Percentiles rank a stretch among this genome's conserved stretches.
phyloP scores from a whole-genome alignment of 2,888 invertebrate species.

The Heteromyza rotundicornis region DNA sequence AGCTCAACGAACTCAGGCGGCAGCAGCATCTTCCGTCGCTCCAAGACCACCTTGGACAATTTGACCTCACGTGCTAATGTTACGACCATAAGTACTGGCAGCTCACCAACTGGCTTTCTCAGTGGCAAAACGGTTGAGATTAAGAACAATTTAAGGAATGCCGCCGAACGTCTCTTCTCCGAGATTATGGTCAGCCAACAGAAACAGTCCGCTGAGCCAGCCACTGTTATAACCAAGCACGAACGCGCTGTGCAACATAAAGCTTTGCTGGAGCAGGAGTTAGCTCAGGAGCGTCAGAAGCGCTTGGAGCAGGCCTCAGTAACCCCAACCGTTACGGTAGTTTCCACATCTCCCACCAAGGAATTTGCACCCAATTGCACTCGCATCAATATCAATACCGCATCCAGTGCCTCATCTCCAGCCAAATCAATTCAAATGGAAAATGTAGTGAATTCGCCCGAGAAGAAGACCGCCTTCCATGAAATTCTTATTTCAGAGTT shows the following conservation, averaged over 20 bases:
- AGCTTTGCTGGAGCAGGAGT: slow-evolving; percentile 44
- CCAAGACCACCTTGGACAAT: slow-evolving; percentile 57
- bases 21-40: slow-evolving; percentile 51
- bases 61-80: slow-evolving; percentile 38
- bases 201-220: slow-evolving; percentile 37
- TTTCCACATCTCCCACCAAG: slow-evolving; percentile 9
- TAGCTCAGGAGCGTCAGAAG: slow-evolving; percentile 33
- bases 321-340: slow-evolving; percentile 3
- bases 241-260: slow-evolving; percentile 52
- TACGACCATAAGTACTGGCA: slow-evolving; percentile 30
- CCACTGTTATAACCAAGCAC: slow-evolving; percentile 54
- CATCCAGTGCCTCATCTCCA: slow-evolving; percentile 6
- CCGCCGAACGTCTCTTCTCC: slow-evolving; percentile 60
- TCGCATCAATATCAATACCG: slow-evolving; percentile 41
- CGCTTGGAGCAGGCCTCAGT: slow-evolving; percentile 17
- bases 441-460: slow-evolving; percentile 46
- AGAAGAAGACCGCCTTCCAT: slow-evolving; percentile 64
- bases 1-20: slow-evolving; percentile 4
- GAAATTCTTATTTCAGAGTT: slow-evolving; percentile 75
- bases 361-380: slow-evolving; percentile 47
- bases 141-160: slow-evolving; percentile 61
- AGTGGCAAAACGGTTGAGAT: slow-evolving; percentile 56
- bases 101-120: slow-evolving; percentile 36
- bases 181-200: slow-evolving; percentile 61
- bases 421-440: background rate